These are phyloP conservation scores for Gila robusta DNA, from an alignment of 2,797 vertebrate species.

Conservation along the genomic window DNA sequence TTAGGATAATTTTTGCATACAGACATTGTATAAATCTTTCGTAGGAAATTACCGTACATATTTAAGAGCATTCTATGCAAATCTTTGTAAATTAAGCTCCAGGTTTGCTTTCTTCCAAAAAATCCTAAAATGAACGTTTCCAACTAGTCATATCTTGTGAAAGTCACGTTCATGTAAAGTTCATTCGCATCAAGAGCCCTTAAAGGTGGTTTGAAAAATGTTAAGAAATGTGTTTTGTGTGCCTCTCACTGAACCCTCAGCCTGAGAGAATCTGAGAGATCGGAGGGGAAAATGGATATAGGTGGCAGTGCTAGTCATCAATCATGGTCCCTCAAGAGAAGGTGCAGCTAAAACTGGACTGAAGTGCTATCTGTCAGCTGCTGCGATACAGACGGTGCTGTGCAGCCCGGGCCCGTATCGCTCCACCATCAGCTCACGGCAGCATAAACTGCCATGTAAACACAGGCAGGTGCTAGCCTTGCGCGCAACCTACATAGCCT, in stretches of 20 bases:
- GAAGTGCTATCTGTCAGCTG: slow-evolving; percentile 86
- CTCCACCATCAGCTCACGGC: slow-evolving; percentile 76
- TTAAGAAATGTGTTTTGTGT: slow-evolving; percentile 23
- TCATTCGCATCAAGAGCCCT: slow-evolving; percentile 33
- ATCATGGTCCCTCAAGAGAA: slow-evolving; percentile 85
- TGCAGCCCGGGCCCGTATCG: slow-evolving; percentile 69
- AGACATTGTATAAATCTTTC: neutral
- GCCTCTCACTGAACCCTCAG: slow-evolving; percentile 42
- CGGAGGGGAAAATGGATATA: slow-evolving; percentile 83
- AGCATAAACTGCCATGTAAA: slow-evolving; percentile 79
- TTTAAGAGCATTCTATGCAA: neutral
- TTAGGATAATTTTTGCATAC: neutral
- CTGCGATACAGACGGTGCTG: slow-evolving; percentile 72
- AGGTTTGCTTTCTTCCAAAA: neutral
- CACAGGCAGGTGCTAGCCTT: slow-evolving; percentile 75
- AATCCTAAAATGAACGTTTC: neutral
- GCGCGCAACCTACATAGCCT: slow-evolving; percentile 40
- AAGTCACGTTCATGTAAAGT: slow-evolving; percentile 40
- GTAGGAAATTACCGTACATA: neutral
- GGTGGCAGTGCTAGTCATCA: slow-evolving; percentile 84
- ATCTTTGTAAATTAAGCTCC: neutral
- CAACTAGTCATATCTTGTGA: slow-evolving; percentile 18
- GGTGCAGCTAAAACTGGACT: slow-evolving; percentile 84
- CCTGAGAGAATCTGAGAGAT: slow-evolving; percentile 71
- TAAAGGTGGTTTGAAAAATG: slow-evolving; percentile 52